phyloP scores from a whole-genome alignment of 2,888 invertebrate species.

The Macrophya annulata region DNA sequence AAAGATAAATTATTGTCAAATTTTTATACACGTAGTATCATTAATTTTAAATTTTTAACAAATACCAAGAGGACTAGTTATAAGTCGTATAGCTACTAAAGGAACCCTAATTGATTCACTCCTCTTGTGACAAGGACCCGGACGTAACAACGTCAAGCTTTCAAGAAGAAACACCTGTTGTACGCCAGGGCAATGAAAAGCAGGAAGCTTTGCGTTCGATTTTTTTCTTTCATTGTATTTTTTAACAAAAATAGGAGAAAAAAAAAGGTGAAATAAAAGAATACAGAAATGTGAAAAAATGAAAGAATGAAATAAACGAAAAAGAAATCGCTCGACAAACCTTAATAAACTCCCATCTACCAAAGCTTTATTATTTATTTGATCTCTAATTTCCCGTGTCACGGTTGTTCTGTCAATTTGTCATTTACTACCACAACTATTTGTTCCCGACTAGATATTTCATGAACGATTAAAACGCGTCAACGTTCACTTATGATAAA shows the following conservation, averaged over 20 bases:
- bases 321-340: neutral
- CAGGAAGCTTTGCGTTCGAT: neutral
- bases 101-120: conserved; percentile 33
- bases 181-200: neutral
- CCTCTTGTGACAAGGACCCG: neutral
- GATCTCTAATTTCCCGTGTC: neutral
- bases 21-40: neutral
- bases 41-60: neutral
- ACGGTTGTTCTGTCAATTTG: neutral
- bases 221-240: neutral
- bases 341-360: neutral
- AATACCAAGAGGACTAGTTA: conserved; percentile 18
- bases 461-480: neutral
- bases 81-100: neutral
- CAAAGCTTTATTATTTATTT: neutral
- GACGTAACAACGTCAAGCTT: conserved; percentile 27
- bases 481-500: neutral
- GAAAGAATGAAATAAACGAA: too few relatives aligned
- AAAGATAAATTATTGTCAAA: neutral
- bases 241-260: neutral
- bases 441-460: neutral
- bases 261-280: neutral
- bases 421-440: conserved; percentile 2
- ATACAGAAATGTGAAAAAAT: too few relatives aligned
- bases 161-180: conserved; percentile 40